phyloP scores from a whole-genome alignment of 2,888 invertebrate genomes.

The Panorpa germanica region DNA sequence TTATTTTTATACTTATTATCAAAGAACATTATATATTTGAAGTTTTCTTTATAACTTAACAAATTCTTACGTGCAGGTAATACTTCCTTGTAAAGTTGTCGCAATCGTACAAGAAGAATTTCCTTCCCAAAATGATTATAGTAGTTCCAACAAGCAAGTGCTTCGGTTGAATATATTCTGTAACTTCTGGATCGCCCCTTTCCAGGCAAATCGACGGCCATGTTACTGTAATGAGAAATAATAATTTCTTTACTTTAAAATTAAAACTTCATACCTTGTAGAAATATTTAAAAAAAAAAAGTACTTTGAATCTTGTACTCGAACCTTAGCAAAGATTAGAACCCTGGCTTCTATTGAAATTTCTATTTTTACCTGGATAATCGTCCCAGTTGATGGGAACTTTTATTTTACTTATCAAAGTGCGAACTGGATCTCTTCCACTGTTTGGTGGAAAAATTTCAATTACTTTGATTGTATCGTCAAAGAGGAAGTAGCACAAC shows the following conservation, averaged over 20 bases:
- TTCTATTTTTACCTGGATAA: conserved; percentile 26
- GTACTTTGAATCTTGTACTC: no score
- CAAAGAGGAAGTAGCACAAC: conserved; percentile 59
- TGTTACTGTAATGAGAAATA: conserved; percentile 25
- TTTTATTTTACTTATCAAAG: conserved; percentile 54
- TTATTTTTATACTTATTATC: no score
- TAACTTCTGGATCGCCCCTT: conserved; percentile 46
- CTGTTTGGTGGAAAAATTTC: conserved; percentile 52
- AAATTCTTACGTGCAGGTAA: conserved; percentile 34
- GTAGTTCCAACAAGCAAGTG: conserved; percentile 61
- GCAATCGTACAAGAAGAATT: conserved; percentile 60
- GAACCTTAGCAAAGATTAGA: no score
- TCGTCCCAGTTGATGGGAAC: conserved; percentile 55
- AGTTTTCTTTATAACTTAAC: no score
- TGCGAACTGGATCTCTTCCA: conserved; percentile 58
- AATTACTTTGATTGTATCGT: conserved; percentile 62
- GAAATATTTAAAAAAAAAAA: no score
- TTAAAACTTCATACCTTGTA: no score
- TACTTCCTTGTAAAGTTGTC: conserved; percentile 64
- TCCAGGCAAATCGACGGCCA: conserved; percentile 52
- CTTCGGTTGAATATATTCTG: conserved; percentile 57
- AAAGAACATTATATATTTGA: no score
- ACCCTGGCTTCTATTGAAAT: no score
- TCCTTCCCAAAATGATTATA: conserved; percentile 44
- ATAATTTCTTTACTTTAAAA: no score